Evolutionary conservation across 2,113 vertebrate genomes (phyloP).

Genomic region (Nymphicus hollandicus): DNA sequence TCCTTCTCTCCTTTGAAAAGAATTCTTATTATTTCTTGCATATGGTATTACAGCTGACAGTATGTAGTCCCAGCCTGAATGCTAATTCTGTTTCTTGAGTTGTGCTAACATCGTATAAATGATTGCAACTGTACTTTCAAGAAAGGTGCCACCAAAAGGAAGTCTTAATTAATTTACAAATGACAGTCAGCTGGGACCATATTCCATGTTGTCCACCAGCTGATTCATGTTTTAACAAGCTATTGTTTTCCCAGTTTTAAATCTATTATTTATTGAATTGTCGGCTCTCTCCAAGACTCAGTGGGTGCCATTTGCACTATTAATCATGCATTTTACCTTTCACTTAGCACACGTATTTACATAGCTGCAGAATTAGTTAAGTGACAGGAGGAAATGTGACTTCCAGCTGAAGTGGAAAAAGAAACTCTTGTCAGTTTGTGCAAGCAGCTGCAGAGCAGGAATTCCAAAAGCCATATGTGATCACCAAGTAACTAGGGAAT

Average conservation of each 20-base stretch:
- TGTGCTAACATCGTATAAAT: neutral
- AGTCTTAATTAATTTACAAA: neutral
- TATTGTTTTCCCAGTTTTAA: neutral
- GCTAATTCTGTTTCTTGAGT: neutral
- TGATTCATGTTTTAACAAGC: neutral
- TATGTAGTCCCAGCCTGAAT: neutral
- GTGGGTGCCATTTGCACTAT: neutral
- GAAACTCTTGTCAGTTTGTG: neutral
- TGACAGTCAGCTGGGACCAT: neutral
- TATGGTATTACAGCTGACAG: conserved; percentile 13
- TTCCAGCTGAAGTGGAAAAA: neutral
- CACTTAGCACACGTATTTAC: neutral
- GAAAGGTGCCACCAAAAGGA: neutral
- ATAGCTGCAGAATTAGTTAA: neutral
- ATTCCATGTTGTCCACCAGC: neutral
- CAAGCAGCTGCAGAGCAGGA: neutral
- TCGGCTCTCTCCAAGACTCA: neutral
- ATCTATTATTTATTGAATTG: neutral
- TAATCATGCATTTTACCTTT: neutral
- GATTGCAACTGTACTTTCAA: neutral
- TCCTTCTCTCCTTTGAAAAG: conserved; percentile 32
- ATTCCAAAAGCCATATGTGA: neutral
- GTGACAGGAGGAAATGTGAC: neutral
- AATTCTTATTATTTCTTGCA: conserved; percentile 48
- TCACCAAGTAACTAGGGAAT: neutral